Percentiles rank a stretch among this genome's conserved stretches.
These are phyloP conservation scores for Drosophila neonasuta DNA, from an alignment of 2,888 invertebrate genomes.

Conservation along the genomic window DNA sequence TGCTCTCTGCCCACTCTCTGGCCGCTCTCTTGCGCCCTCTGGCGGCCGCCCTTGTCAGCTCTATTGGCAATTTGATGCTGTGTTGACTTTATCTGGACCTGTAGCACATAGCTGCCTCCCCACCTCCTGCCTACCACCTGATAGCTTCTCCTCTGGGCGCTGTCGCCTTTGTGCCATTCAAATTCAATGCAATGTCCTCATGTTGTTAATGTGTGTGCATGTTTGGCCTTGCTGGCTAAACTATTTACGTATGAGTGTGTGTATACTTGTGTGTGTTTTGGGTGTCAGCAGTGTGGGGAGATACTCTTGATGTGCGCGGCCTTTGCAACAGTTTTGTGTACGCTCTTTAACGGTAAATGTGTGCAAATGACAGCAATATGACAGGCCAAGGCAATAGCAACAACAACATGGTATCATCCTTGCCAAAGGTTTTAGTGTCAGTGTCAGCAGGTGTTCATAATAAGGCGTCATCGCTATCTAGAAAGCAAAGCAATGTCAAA, in stretches of 20 bases:
- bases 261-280: conserved; percentile 11
- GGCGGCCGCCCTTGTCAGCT: conserved; percentile 8
- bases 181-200: conserved; percentile 66
- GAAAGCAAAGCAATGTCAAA: conserved; percentile 39
- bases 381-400: conserved; percentile 58
- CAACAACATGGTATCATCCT: conserved; percentile 48
- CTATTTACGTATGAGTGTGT: conserved; percentile 53
- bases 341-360: conserved; percentile 64
- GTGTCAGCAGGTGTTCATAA: conserved; percentile 73
- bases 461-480: conserved; percentile 27
- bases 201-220: conserved; percentile 8
- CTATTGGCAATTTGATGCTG: conserved; percentile 64
- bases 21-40: not conserved
- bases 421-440: conserved; percentile 72
- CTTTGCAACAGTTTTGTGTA: conserved; percentile 58
- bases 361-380: conserved; percentile 73
- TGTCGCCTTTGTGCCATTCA: conserved; percentile 59
- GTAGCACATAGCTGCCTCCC: conserved; percentile 4
- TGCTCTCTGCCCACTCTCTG: not conserved
- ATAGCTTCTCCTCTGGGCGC: conserved; percentile 22
- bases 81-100: conserved; percentile 66
- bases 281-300: not conserved
- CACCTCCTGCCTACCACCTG: not conserved
- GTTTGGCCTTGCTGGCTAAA: conserved; percentile 56
- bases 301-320: conserved; percentile 30